Conservation (phyloP, 2,797 vertebrate species). For the Philypnodon macrostomus region DNA sequence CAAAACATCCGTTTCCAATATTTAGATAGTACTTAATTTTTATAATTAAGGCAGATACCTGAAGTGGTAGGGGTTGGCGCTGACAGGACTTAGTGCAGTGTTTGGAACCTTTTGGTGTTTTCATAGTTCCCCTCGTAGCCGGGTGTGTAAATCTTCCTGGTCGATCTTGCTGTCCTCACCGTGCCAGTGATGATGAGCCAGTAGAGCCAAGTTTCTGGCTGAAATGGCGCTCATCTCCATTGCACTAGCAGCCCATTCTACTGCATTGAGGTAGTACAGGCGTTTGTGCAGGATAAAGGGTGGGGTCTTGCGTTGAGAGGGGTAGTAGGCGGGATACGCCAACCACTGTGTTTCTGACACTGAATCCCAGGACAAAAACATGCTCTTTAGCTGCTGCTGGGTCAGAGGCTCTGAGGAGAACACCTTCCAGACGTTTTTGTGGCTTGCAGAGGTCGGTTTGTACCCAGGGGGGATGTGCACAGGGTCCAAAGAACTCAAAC, state of each 20-base stretch:
- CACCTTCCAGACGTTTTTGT: constrained; percentile 83
- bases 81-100: constrained; percentile 18
- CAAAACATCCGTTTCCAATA: no score
- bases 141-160: constrained; percentile 87
- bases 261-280: constrained; percentile 85
- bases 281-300: constrained; percentile 83
- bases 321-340: constrained; percentile 83
- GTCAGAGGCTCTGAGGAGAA: constrained; percentile 79
- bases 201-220: constrained; percentile 84
- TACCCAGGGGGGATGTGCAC: constrained; percentile 67
- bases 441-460: constrained; percentile 53
- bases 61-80: constrained; percentile 8
- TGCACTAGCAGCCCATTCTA: constrained; percentile 87
- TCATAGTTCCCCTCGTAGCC: constrained; percentile 87
- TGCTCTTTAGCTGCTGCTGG: constrained; percentile 75
- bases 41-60: background rate
- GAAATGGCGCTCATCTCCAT: constrained; percentile 92
- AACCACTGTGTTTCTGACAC: constrained; percentile 80
- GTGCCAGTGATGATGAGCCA: constrained; percentile 89
- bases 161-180: constrained; percentile 71
- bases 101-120: constrained; percentile 23
- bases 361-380: constrained; percentile 83
- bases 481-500: constrained; percentile 73
- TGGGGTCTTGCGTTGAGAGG: constrained; percentile 74
- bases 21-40: background rate